Evolutionary conservation across 2,888 invertebrate species (phyloP).

Genomic region (Elysia crispata): DNA sequence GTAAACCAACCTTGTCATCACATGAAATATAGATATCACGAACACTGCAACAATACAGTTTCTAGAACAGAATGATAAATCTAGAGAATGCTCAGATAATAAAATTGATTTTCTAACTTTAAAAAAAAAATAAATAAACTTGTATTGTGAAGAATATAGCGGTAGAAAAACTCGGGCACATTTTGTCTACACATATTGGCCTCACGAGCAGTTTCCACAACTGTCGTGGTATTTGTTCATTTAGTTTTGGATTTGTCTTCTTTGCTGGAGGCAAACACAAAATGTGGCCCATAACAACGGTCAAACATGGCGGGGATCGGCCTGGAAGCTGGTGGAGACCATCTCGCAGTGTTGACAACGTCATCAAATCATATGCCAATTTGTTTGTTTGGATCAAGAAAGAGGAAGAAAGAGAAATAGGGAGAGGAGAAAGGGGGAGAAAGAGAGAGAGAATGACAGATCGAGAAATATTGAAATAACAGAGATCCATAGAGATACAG

Average conservation of each 20-base stretch:
- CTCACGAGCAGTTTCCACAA: too few species aligned
- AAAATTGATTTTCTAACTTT: too few species aligned
- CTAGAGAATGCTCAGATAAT: too few species aligned
- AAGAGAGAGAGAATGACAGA: constrained; percentile 35
- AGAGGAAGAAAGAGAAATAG: neutral
- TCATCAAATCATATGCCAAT: constrained; percentile 42
- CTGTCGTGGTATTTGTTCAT: neutral
- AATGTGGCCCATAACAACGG: constrained; percentile 43
- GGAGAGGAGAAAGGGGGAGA: neutral
- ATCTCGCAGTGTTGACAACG: constrained; percentile 18
- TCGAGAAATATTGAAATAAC: too few species aligned
- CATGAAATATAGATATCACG: too few species aligned
- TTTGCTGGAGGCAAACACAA: constrained; percentile 43
- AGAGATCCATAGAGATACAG: neutral
- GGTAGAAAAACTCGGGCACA: too few species aligned
- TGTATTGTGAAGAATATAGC: too few species aligned
- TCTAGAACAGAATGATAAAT: too few species aligned
- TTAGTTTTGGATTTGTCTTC: constrained; percentile 36
- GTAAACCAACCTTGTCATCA: too few species aligned
- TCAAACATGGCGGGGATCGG: constrained; percentile 40
- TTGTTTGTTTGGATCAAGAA: constrained; percentile 20
- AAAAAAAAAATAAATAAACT: too few species aligned
- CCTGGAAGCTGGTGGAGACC: neutral
- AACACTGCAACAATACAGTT: too few species aligned
- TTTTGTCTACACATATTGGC: too few species aligned